Evolutionary conservation across 2,888 invertebrate genomes (phyloP).

Genomic region (Eledona agricola): DNA sequence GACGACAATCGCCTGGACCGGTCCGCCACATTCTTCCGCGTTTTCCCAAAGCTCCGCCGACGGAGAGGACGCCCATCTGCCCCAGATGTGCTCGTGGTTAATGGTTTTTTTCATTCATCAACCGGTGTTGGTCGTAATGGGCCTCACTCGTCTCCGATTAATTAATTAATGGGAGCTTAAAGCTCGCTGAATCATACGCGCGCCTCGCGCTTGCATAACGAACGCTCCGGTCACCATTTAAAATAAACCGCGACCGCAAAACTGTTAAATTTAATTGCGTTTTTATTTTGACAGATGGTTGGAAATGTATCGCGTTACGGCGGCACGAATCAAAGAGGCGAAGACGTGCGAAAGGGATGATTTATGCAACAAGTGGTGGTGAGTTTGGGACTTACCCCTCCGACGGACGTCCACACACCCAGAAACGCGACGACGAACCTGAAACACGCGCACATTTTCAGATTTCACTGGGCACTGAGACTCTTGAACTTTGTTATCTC

Average conservation of each 20-base stretch:
- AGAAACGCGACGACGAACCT: conserved; percentile 65
- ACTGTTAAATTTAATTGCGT: conserved; percentile 7
- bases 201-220: conserved; percentile 18
- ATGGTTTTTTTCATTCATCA: conserved; percentile 27
- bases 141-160: conserved; percentile 4
- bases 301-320: background rate
- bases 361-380: conserved; percentile 22
- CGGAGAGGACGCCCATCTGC: conserved; percentile 3
- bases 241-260: conserved; percentile 18
- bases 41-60: no score
- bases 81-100: conserved; percentile 16
- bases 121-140: no score
- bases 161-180: conserved; percentile 7
- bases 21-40: no score
- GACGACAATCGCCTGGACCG: background rate
- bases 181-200: conserved; percentile 13
- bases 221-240: conserved; percentile 8
- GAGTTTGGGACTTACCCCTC: conserved; percentile 63
- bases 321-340: background rate
- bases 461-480: conserved; percentile 29
- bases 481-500: conserved; percentile 21
- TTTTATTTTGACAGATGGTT: conserved; percentile 4
- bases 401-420: conserved; percentile 61
- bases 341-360: conserved; percentile 1
- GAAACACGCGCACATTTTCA: conserved; percentile 53